Conservation (phyloP, 1,140 invertebrate species). For the Frieseomelitta varia region DNA sequence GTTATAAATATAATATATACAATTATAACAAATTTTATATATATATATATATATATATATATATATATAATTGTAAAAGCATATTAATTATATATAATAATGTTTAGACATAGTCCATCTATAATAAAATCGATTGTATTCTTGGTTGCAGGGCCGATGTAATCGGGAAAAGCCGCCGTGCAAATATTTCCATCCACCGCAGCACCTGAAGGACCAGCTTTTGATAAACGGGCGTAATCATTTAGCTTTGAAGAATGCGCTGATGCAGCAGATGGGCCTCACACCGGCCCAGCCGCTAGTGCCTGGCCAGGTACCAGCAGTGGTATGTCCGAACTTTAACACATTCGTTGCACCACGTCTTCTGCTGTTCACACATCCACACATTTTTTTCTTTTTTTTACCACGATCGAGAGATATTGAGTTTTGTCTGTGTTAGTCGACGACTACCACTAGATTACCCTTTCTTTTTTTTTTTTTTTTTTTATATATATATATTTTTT, state of each 20-base stretch:
- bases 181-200: conserved; percentile 99
- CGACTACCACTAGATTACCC: conserved; percentile 60
- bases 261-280: conserved; percentile 97
- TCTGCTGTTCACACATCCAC: conserved; percentile 67
- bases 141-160: conserved; percentile 95
- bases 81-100: too few species aligned
- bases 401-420: conserved; percentile 62
- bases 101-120: too few species aligned
- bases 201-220: conserved; percentile 99
- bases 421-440: conserved; percentile 68
- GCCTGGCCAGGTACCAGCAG: conserved; percentile 94
- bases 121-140: conserved; percentile 38
- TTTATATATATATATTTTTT: too few species aligned
- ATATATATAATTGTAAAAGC: too few species aligned
- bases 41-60: too few species aligned
- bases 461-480: neutral
- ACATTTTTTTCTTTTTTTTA: conserved; percentile 63
- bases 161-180: conserved; percentile 99
- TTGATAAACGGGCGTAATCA: conserved; percentile 99
- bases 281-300: conserved; percentile 92
- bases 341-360: conserved; percentile 62
- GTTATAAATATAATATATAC: too few species aligned
- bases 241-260: conserved; percentile 97
- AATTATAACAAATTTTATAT: too few species aligned
- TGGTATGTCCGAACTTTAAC: conserved; percentile 87